These are phyloP conservation scores for Stenurella melanura DNA, from an alignment of 2,888 invertebrate species.

Conservation along the genomic window DNA sequence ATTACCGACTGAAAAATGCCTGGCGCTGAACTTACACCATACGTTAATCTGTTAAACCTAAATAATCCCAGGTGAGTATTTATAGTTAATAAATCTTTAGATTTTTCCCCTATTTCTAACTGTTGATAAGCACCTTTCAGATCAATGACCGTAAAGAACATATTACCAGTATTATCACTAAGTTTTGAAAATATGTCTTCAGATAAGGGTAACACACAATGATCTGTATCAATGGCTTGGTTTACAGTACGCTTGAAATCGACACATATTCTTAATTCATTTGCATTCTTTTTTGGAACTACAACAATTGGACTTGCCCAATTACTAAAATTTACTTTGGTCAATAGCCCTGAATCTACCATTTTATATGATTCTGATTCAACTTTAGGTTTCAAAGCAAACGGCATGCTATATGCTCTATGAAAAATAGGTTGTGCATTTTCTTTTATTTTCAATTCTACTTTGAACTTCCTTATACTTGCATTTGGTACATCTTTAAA, in stretches of 20 bases:
- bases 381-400: conserved; percentile 53
- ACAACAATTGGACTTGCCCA: conserved; percentile 64
- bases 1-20: conserved; percentile 54
- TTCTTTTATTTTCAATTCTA: conserved; percentile 30
- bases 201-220: conserved; percentile 62
- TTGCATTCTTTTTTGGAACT: conserved; percentile 60
- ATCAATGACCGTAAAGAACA: conserved; percentile 58
- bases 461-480: conserved; percentile 26
- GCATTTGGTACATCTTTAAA: conserved; percentile 22
- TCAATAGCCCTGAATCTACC: conserved; percentile 51
- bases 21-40: conserved; percentile 58
- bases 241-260: conserved; percentile 64
- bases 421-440: conserved; percentile 33
- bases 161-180: conserved; percentile 54
- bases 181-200: conserved; percentile 63
- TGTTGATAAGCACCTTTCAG: conserved; percentile 61
- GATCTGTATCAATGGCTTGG: conserved; percentile 56
- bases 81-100: conserved; percentile 56
- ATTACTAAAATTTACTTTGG: conserved; percentile 53
- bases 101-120: conserved; percentile 54
- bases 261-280: conserved; percentile 61
- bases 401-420: conserved; percentile 47
- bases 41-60: conserved; percentile 56
- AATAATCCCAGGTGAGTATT: conserved; percentile 59
- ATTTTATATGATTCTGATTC: conserved; percentile 54